Evolutionary conservation across 2,797 vertebrate genomes (phyloP), one percentile per base, ranked within the genome.

Genomic region (Coluber constrictor): DNA sequence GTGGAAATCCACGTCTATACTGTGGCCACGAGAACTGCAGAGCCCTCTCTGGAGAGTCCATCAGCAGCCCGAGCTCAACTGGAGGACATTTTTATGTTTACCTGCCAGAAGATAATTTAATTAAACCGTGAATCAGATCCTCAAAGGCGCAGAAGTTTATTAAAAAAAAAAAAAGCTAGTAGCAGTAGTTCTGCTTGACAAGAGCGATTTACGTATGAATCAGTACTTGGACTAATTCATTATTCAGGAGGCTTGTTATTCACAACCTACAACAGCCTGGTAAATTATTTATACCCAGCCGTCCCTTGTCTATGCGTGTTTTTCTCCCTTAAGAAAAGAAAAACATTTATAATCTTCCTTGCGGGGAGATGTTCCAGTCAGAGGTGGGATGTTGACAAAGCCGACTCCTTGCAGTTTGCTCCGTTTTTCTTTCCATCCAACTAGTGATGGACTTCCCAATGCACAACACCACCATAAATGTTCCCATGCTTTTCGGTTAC

Each of bases 201-300:
- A 96, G 97, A 97, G 96, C 97, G 96, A 98, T 97, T 97, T 97
- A 97, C 97, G 96, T 97, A 97, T 97, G 97, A 98, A 97, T 98
- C 97, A 98, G 97, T 97, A 97, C 96, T 97, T 97, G 96, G 95
- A 95, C 97, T 97, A 98, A 98, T 98, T 98, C 96, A 98, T 98
- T 98, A 97, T 98, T 98, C 97, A 98, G 96, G 3, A 97, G 96
- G 95, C 95, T 97, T 97, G 96, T 98, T 98, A 98, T 98, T 98
- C 98, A 98, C 97, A 97, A 95, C 97, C 95, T 97, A 97, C 97
- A 97, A 97, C 96, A 96, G 95, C 97, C 97, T 97, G 96, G 97
- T 98, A 98, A 98, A 98, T 98, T 98, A 98, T 98, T 98, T 97
- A 98, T 97, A 96, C 93, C 91, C 92, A 95, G 96, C 97, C 96